Evolutionary conservation across 1,140 invertebrate species (phyloP), one percentile per base, ranked within the genome.

Genomic region (Drosophila willistoni): DNA sequence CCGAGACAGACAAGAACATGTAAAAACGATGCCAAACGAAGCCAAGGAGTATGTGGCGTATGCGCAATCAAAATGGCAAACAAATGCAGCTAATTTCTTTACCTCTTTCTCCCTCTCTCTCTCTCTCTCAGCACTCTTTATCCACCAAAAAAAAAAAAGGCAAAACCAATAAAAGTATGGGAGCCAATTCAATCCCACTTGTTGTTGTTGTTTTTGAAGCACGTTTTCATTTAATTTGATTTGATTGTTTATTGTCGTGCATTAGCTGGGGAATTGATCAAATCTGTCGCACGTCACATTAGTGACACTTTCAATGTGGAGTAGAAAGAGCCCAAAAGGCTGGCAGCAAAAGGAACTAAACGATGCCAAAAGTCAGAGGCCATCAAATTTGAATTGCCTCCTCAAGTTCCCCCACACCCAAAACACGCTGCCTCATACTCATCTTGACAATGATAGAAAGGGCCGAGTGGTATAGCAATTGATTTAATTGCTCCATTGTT

Each of bases 71-170:
- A 69, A 51, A 71, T 57, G 55, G 34, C 77, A 69, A 73, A 63
- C 69, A 79, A 77, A 67, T 78, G 66, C 72, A 71, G 77, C 79
- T 87, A 87, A 87, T 87, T 87, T 80, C 61, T 13, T 39, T 10
- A 17, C 33, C 17, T n/a, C n/a, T n/a, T n/a, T n/a, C 22, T 55
- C 19, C 4, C 55, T 36, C 29, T 25, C 4, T 22, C 12, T 25
- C 36, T 39, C 36, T 39, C 12, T 13, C 2, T 39, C 17, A 22
- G 7, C 17, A 22, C 5, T 29, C 29, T 29, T 29, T 29, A 29
- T 3, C 5, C 13, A 47, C 2, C 17, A 44, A 7, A 47, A 47
- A 51, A 51, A 51, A 51, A 12, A 51, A 22, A 51, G 10, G 3
- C 17, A 10, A 17, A 47, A 29, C 29, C 29, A 29, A 29, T 29